A percentile compares a stretch with the other conserved stretches of the same genome.
Conservation (phyloP, 1,140 invertebrate genomes). For the Triops cancriformis region DNA sequence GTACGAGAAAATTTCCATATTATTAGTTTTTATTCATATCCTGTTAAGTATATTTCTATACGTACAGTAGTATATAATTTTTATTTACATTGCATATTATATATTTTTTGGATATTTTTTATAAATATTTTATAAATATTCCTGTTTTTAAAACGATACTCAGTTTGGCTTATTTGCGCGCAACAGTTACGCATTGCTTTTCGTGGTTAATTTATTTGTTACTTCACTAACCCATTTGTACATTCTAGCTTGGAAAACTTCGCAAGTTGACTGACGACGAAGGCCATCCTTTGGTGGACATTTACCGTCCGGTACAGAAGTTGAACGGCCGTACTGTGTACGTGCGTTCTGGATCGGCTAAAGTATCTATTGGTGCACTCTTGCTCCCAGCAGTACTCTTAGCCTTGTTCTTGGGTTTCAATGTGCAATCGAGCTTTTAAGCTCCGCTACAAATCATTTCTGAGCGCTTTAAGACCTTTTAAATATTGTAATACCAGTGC, state of each 20-base stretch:
- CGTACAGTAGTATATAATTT: too few relatives aligned
- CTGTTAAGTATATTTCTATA: too few relatives aligned
- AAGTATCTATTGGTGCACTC: not conserved
- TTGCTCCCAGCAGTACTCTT: conserved; percentile 24
- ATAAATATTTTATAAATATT: too few relatives aligned
- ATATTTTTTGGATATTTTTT: too few relatives aligned
- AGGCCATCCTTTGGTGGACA: conserved; percentile 35
- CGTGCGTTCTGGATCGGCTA: conserved; percentile 21
- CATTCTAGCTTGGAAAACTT: conserved; percentile 34
- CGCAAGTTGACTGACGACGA: conserved; percentile 31
- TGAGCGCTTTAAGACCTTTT: not conserved
- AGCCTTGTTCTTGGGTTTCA: not conserved
- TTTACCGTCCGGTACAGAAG: conserved; percentile 37
- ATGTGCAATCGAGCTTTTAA: not conserved
- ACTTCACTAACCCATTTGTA: not conserved
- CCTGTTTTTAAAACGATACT: too few relatives aligned
- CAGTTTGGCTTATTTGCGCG: too few relatives aligned
- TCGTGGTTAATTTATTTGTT: not conserved
- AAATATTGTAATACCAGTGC: too few relatives aligned
- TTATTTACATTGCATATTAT: too few relatives aligned
- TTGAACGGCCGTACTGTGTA: conserved; percentile 32
- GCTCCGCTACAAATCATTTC: not conserved
- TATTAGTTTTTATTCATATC: too few relatives aligned
- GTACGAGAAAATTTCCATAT: conserved; percentile 35
- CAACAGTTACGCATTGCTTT: too few relatives aligned